Evolutionary conservation across 2,113 vertebrate species (phyloP).

Genomic region (Syngnathus typhle): DNA sequence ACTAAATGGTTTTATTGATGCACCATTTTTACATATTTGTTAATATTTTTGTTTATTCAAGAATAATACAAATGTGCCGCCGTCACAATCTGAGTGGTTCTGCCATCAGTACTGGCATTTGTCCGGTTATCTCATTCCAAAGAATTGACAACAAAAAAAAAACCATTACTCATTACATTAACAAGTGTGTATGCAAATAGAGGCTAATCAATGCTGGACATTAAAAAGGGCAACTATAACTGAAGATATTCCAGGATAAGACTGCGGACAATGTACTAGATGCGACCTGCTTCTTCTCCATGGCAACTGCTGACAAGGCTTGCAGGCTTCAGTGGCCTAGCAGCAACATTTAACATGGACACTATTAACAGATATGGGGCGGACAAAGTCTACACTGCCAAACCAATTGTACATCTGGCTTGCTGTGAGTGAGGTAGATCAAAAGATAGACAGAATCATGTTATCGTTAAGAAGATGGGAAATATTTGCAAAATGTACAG

Average conservation of each 20-base stretch:
- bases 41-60: not conserved
- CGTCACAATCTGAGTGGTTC: not conserved
- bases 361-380: not conserved
- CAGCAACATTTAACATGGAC: constrained; percentile 5
- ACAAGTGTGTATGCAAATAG: not conserved
- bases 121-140: not conserved
- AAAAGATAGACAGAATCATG: not conserved
- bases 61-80: not conserved
- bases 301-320: constrained; percentile 4
- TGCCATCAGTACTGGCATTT: not conserved
- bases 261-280: not conserved
- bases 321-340: not conserved
- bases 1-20: not conserved
- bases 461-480: not conserved
- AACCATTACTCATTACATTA: not conserved
- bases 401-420: not conserved
- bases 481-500: constrained; percentile 29
- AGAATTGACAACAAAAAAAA: not conserved
- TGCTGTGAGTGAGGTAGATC: not conserved
- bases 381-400: not conserved
- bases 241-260: not conserved
- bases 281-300: constrained; percentile 2
- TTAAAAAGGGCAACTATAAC: not conserved
- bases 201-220: not conserved
- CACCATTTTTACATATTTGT: no score